phyloP scores from a whole-genome alignment of 2,113 vertebrate species.

The Actenoides hombroni region DNA sequence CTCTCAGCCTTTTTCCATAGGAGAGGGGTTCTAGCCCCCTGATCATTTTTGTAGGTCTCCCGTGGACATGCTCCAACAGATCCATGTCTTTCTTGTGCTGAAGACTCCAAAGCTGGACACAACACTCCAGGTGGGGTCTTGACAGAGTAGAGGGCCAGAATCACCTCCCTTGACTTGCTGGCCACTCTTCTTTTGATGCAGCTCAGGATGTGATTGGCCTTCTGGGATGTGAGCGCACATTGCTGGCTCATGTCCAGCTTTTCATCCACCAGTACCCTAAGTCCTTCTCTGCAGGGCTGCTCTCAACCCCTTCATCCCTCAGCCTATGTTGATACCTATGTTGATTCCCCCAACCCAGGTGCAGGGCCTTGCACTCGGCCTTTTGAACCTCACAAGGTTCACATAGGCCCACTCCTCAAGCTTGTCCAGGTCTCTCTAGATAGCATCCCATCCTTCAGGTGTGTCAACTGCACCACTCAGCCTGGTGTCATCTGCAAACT shows the following conservation, averaged over 20 bases:
- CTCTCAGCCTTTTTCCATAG: not conserved
- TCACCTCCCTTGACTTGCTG: too few species aligned
- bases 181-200: too few species aligned
- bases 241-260: too few species aligned
- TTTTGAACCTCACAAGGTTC: not conserved
- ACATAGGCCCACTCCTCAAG: not conserved
- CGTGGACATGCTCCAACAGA: not conserved
- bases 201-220: too few species aligned
- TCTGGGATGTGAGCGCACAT: too few species aligned
- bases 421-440: not conserved
- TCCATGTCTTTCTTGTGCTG: too few species aligned
- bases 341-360: not conserved
- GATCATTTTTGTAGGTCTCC: not conserved
- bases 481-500: not conserved
- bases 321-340: not conserved
- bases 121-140: too few species aligned
- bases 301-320: not conserved
- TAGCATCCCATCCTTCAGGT: not conserved
- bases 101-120: not conserved
- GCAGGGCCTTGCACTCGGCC: too few species aligned
- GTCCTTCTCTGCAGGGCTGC: not conserved
- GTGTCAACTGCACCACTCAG: not conserved
- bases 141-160: too few species aligned
- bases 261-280: too few species aligned
- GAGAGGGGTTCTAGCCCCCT: not conserved